Evolutionary conservation across 2,888 invertebrate genomes (phyloP).

Genomic region (Sesamia inferens): DNA sequence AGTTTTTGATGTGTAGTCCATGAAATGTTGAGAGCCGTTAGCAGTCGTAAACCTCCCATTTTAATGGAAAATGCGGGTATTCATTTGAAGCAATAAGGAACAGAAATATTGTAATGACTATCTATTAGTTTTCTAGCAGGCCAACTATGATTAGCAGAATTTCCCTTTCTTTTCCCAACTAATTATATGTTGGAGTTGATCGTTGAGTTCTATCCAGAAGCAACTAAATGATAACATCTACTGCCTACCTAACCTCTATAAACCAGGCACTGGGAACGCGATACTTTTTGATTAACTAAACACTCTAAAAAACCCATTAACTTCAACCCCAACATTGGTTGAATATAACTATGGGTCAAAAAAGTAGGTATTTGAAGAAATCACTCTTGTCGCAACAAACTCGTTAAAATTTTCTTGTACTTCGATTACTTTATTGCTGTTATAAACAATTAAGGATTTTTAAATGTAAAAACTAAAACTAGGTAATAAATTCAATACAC

Average conservation of each 20-base stretch:
- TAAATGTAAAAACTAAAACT: conserved; percentile 11
- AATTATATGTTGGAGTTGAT: neutral
- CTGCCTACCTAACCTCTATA: neutral
- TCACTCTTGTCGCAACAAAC: neutral
- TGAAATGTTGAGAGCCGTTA: conserved; percentile 52
- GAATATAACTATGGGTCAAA: too few relatives aligned
- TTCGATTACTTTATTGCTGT: neutral
- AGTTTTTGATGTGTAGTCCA: conserved; percentile 53
- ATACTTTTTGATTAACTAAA: neutral
- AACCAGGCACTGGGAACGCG: neutral
- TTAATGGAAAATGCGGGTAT: conserved; percentile 41
- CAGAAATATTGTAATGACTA: conserved; percentile 14
- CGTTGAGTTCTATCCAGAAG: neutral
- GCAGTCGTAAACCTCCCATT: conserved; percentile 46
- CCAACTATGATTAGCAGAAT: neutral
- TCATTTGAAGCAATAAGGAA: conserved; percentile 37
- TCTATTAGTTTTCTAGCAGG: neutral
- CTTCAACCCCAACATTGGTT: too few relatives aligned
- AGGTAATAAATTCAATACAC: conserved; percentile 24
- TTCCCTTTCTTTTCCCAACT: neutral
- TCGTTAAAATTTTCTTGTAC: neutral
- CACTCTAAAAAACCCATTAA: too few relatives aligned
- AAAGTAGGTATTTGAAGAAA: neutral
- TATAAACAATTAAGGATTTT: conserved; percentile 4
- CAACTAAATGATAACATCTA: neutral